Evolutionary conservation across 2,113 vertebrate species (phyloP), one percentile per base, ranked within the genome.

Genomic region (Clarias magur): DNA sequence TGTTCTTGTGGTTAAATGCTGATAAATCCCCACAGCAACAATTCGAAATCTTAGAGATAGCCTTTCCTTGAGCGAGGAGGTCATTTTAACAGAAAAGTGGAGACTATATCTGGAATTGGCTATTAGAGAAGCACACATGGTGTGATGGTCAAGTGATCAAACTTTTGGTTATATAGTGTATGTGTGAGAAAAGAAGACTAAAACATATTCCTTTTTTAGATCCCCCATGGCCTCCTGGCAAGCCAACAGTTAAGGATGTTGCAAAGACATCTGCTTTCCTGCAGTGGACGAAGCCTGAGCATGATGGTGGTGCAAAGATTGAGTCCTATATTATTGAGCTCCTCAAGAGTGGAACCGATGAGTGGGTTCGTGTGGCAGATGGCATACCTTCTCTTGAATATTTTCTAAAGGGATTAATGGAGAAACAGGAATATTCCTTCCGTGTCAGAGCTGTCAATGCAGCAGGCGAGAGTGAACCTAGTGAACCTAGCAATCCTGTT

Each of bases 361-460:
- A 99, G 84, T 99, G 98, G 98, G 98, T 99, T 88, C 96, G 96
- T 85, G 97, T 98, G 65, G 97, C 96, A 0, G 98, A 99, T 82
- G 95, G 96, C 54, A 91, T 99, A 91, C 95, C 90, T 57, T 88
- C 90, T 79, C 94, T 97, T 82, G 96, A 99, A 90, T 93, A 98
- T 90, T 96, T 97, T 91, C 95, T 99, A 84, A 97, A 93, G 72
- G 96, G 96, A 3, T 95, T 99, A 84, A 99, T 99, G 98, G 98
- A 99, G 91, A 98, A 97, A 88, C 98, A 99, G 91, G 98, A 99
- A 90, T 99, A 99, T 90, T 97, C 97, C 0, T 99, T 99, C 95
- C 96, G 98, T 78, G 93, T 99, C 25, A 94, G 96, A 92, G 98
- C 98, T 1, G 96, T 99, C 72, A 99, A 99, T 89, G 94, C 96